A percentile compares a stretch with the other conserved stretches of the same genome.
Conservation (phyloP, 2,888 invertebrate genomes). For the Lycophotia porphyrea region DNA sequence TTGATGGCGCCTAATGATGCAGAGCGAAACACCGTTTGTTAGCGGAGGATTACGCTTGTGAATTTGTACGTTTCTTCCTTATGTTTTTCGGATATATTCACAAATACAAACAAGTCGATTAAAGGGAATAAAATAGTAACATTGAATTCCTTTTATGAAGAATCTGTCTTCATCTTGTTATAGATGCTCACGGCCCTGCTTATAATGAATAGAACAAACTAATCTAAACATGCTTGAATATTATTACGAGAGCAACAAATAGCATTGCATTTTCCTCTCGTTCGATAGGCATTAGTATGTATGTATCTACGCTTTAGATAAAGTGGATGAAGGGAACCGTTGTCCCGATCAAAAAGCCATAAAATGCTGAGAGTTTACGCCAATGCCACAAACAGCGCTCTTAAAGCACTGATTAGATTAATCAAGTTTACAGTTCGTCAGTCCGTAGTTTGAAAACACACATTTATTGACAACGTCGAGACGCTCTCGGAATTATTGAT, state of each 20-base stretch:
- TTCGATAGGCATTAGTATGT: conserved; percentile 20
- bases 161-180: no score
- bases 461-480: conserved; percentile 34
- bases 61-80: conserved; percentile 28
- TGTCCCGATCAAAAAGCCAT: conserved; percentile 32
- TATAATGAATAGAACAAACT: neutral
- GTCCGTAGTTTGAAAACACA: conserved; percentile 38
- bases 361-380: conserved; percentile 41
- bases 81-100: conserved; percentile 21
- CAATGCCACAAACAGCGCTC: conserved; percentile 41
- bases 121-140: neutral
- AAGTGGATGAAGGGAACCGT: conserved; percentile 22
- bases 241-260: neutral
- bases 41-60: conserved; percentile 53
- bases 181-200: neutral
- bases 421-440: conserved; percentile 47
- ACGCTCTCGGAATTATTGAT: conserved; percentile 27
- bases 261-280: neutral
- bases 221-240: neutral
- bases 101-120: conserved; percentile 25
- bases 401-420: conserved; percentile 53
- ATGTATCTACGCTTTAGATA: neutral
- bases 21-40: conserved; percentile 53
- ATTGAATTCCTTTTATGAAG: conserved; percentile 3
- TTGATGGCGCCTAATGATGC: conserved; percentile 48